Percentiles rank a stretch among this genome's conserved stretches.
Evolutionary conservation across 2,113 vertebrate species (phyloP).

Genomic region (Callocephalon fimbriatum): DNA sequence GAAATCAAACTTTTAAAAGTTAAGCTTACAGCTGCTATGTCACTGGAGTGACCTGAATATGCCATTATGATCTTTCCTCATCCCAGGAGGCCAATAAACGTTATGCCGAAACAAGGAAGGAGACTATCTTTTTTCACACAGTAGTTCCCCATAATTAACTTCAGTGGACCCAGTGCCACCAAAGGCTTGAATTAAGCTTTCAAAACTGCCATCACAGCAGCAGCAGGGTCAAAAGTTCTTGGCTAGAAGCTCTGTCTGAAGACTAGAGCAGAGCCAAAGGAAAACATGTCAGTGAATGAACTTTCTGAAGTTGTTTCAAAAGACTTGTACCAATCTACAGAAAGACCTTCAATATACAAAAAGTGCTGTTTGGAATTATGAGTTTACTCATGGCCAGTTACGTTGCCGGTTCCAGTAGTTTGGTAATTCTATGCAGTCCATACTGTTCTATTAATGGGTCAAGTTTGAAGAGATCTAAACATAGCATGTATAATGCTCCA

Average conservation of each 20-base stretch:
- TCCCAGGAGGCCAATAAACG: constrained; percentile 8
- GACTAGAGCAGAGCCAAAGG: neutral
- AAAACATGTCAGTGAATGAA: neutral
- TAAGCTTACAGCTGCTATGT: neutral
- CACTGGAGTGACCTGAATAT: constrained; percentile 26
- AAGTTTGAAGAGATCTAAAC: neutral
- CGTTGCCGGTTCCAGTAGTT: neutral
- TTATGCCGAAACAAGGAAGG: neutral
- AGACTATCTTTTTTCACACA: neutral
- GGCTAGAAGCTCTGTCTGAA: neutral
- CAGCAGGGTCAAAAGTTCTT: neutral
- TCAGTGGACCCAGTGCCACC: neutral
- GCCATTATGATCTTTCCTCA: constrained; percentile 6
- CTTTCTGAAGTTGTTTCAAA: neutral
- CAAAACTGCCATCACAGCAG: neutral
- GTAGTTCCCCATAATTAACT: constrained; percentile 42
- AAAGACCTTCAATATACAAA: neutral
- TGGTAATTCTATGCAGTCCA: neutral
- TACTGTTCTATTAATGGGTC: neutral
- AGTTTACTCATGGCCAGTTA: neutral
- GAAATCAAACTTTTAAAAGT: constrained; percentile 45
- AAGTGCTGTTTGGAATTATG: neutral
- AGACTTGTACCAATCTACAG: neutral
- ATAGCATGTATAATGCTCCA: rapidly evolving
- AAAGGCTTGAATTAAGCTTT: constrained; percentile 27